Percentiles rank a stretch among this genome's conserved stretches.
phyloP scores from a whole-genome alignment of 2,797 vertebrate genomes.

The Tangara arthus region DNA sequence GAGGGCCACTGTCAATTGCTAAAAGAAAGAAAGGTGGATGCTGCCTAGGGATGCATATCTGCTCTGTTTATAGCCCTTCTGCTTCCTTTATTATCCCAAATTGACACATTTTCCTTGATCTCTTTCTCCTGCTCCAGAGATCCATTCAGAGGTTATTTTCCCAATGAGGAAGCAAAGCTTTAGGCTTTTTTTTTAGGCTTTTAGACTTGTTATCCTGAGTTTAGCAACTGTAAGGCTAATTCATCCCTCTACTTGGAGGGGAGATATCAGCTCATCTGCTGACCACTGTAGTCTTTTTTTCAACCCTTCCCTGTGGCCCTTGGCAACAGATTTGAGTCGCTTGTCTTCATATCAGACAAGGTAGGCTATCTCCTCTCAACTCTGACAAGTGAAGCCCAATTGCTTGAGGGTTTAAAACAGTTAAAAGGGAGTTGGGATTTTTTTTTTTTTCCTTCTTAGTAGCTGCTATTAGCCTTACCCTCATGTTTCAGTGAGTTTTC shows the following conservation, averaged over 20 bases:
- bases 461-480: conserved; percentile 54
- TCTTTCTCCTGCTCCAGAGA: conserved; percentile 53
- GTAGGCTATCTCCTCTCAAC: neutral
- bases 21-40: conserved; percentile 56
- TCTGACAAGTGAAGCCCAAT: neutral
- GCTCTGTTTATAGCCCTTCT: conserved; percentile 61
- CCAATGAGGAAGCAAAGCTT: conserved; percentile 56
- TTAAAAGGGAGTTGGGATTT: neutral
- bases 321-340: conserved; percentile 31
- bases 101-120: conserved; percentile 56
- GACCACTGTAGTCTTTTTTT: neutral
- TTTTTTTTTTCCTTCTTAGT: neutral
- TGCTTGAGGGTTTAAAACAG: conserved; percentile 14
- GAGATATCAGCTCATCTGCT: conserved; percentile 15
- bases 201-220: conserved; percentile 40
- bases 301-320: conserved; percentile 17
- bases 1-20: conserved; percentile 66
- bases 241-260: conserved; percentile 4
- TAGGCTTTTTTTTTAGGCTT: neutral
- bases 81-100: conserved; percentile 65
- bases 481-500: conserved; percentile 57
- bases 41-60: conserved; percentile 58
- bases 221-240: conserved; percentile 52
- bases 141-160: conserved; percentile 61
- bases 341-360: neutral